Percentiles rank a stretch among this genome's conserved stretches.
phyloP scores from a whole-genome alignment of 2,797 vertebrate species.

The Pseudopleuronectes americanus region DNA sequence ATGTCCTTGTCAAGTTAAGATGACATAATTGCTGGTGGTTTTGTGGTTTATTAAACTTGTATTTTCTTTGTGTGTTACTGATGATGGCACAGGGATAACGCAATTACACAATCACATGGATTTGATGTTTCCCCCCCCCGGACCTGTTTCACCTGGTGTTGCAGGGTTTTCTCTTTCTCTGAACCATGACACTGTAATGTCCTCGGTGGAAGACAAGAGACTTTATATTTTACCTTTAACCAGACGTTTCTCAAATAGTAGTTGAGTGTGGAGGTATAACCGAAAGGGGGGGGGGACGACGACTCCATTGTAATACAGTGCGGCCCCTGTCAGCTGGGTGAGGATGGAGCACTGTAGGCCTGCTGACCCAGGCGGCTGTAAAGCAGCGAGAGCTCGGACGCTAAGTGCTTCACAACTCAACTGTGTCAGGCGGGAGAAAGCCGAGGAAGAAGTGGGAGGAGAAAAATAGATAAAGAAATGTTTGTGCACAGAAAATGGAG shows the following conservation, averaged over 20 bases:
- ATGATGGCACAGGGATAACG: background rate
- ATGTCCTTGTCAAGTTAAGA: background rate
- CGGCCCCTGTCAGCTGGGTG: slow-evolving; percentile 57
- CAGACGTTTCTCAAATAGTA: slow-evolving; percentile 36
- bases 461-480: background rate
- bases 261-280: background rate
- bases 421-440: slow-evolving; percentile 51
- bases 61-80: background rate
- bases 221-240: slow-evolving; percentile 31
- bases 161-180: no score
- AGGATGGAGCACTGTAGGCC: slow-evolving; percentile 55
- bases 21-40: background rate
- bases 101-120: background rate
- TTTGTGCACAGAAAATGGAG: background rate
- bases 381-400: slow-evolving; percentile 58
- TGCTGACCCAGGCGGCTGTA: slow-evolving; percentile 63
- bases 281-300: background rate
- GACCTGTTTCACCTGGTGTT: background rate
- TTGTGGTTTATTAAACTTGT: background rate
- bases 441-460: background rate
- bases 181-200: background rate
- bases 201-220: background rate
- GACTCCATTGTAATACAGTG: slow-evolving; percentile 38
- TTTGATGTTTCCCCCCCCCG: background rate
- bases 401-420: slow-evolving; percentile 72